Evolutionary conservation across 2,888 invertebrate species (phyloP), one percentile per base, ranked within the genome.

Genomic region (Bombylius major): DNA sequence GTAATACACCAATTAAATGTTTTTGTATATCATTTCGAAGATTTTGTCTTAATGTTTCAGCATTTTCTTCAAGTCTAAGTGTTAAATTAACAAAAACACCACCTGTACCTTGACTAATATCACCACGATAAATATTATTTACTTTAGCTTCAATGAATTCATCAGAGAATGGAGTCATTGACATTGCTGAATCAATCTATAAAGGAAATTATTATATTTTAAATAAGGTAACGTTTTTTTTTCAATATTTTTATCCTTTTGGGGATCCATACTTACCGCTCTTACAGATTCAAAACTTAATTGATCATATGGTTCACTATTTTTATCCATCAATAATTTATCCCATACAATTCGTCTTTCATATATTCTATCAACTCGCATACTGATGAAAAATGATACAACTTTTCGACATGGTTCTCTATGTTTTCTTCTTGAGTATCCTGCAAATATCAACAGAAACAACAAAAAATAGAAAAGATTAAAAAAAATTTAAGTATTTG

Each of bases 101-200:
- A 12, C 81, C 83, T 59, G 84, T 81, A 1, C 84, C 81, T 61
- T 80, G 78, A 52, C 78, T 78, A 12, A 82, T 77, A 59, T 87
- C 86, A 0, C 86, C 86, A 12, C 81, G 78, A 67, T 88, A 89
- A 9, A 93, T 82, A 13, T 82, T 81, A 69, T 91, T 92, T 1
- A 94, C 84, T 54, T 82, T 79, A 1, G 88, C 84, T 47, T 87
- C 85, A 69, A 93, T 82, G 70, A 90, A 93, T 65, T 89, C 87
- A 65, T 89, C 87, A 0, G 90, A 89, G 67, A 91, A 89, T 0
- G 90, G 89, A 0, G 93, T 93, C 87, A 92, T 90, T 0, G 89
- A 88, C 82, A 94, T 89, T 1, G 92, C 89, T 0, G 92, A 91
- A 71, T 91, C 90, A 67, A 94, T 81, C 92, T 93, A 70, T 11